A percentile compares a stretch with the other conserved stretches of the same genome.
These are phyloP conservation scores for Pteromalus puparum DNA, from an alignment of 1,140 invertebrate genomes.

Conservation along the genomic window DNA sequence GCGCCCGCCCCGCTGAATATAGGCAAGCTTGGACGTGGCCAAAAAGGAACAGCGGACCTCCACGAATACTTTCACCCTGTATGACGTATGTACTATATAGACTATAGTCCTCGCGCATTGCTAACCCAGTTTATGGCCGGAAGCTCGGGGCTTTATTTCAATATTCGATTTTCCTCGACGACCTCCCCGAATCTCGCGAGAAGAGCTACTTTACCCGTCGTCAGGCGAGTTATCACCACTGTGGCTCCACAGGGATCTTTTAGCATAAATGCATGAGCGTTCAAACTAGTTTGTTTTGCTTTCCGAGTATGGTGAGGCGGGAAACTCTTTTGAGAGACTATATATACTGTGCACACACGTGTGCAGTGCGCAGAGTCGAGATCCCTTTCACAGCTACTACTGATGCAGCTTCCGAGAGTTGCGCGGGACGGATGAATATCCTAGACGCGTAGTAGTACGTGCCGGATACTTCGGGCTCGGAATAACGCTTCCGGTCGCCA, in stretches of 20 bases:
- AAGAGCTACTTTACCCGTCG: not conserved
- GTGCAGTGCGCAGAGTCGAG: not conserved
- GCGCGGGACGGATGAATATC: not conserved
- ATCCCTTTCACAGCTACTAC: not conserved
- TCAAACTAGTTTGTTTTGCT: not conserved
- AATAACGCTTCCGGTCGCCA: not conserved
- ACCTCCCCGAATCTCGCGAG: no score
- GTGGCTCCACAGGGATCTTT: not conserved
- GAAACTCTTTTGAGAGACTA: not conserved
- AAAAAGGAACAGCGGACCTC: not conserved
- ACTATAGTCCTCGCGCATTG: not conserved
- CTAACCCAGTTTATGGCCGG: not conserved
- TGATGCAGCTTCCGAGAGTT: not conserved
- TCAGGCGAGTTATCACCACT: not conserved
- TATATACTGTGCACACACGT: not conserved
- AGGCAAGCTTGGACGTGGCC: not conserved
- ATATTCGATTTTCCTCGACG: not conserved
- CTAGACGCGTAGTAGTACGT: not conserved
- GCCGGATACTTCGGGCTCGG: not conserved
- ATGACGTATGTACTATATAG: not conserved
- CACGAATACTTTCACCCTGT: not conserved
- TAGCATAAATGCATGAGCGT: not conserved
- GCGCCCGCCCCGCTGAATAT: not conserved
- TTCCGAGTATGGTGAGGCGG: not conserved
- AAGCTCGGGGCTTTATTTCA: not conserved